Conservation (phyloP, 2,113 vertebrate genomes). For the Leucoraja erinaceus region DNA sequence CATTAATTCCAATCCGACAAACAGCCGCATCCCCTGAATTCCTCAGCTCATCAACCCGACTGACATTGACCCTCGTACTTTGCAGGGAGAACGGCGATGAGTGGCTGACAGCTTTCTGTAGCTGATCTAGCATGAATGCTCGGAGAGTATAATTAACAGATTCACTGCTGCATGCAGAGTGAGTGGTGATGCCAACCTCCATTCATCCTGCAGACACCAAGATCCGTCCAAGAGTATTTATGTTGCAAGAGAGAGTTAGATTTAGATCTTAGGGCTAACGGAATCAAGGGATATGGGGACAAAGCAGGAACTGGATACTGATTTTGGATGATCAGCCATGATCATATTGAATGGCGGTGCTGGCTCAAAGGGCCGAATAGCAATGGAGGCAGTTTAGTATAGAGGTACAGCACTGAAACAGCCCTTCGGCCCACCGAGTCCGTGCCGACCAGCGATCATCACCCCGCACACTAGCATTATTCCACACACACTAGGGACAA, state of each 20-base stretch:
- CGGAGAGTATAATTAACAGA: slow-evolving; percentile 15
- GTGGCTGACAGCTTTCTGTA: slow-evolving; percentile 13
- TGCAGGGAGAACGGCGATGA: neutral
- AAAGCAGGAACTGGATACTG: too few relatives aligned
- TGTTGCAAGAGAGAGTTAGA: neutral
- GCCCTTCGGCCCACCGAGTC: too few relatives aligned
- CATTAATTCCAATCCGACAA: neutral
- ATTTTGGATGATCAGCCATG: too few relatives aligned
- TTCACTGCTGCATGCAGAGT: neutral
- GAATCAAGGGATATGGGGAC: too few relatives aligned
- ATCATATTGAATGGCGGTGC: too few relatives aligned
- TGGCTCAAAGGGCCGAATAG: too few relatives aligned
- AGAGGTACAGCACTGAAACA: too few relatives aligned
- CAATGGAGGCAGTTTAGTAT: too few relatives aligned
- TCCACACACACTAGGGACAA: too few relatives aligned
- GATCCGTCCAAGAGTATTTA: neutral
- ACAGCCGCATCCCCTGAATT: neutral
- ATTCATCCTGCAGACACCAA: neutral
- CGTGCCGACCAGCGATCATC: too few relatives aligned
- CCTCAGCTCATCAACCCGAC: neutral
- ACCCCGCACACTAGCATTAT: too few relatives aligned
- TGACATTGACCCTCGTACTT: neutral
- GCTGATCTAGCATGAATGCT: slow-evolving; percentile 15
- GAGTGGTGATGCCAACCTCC: neutral
- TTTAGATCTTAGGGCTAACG: too few relatives aligned